Base-by-base conservation (phyloP, 1,140 invertebrate genomes). In the Drosophila bocki region DNA sequence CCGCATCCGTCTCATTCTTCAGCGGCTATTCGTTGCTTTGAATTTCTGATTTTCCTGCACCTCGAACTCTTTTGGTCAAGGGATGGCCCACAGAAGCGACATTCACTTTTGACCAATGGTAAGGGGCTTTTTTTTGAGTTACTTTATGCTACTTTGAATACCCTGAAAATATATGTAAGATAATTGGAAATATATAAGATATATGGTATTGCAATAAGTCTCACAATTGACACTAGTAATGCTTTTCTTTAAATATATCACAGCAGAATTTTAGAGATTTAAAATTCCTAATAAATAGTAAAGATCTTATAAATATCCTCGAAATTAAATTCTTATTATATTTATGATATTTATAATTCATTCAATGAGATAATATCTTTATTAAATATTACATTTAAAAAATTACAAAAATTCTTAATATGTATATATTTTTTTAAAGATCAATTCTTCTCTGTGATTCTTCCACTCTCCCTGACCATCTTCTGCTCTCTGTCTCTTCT, bases 41-140 rank as follows among this genome's bases (percentile, higher is more conserved):
- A 67, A 86, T 87, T 65, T 58, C 37, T 51, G 65, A 87, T 85
- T 80, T 71, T 45, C 32, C 22, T 37, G 50, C 58, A 74, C 72
- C 58, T 75, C 59, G 59, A 74, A 63, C 44, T 76, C 44, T 64
- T 48, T 63, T 75, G 82, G 75, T 85, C 78, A 86, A 85, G 78
- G 82, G 64, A 78, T 54, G 60, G 62, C 51, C 63, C 53, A 54
- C 41, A 39, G 35, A 13, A 32, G 29, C 59, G 56, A 71, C 83
- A 72, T 86, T 86, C 82, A 86, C 82, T 85, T 85, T 75, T 85
- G 48, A 7, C 45, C 62, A 58, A 58, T 75, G 47, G 44, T 35
- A 64, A 47, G 39, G 11, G 32, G 12, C 22, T 35, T 41, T 35
- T 54, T 53, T 29, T 19, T 7, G 1, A 45, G 4, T 32, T 22